Evolutionary conservation across 1,140 invertebrate species (phyloP).

Genomic region (Andricus grossulariae): DNA sequence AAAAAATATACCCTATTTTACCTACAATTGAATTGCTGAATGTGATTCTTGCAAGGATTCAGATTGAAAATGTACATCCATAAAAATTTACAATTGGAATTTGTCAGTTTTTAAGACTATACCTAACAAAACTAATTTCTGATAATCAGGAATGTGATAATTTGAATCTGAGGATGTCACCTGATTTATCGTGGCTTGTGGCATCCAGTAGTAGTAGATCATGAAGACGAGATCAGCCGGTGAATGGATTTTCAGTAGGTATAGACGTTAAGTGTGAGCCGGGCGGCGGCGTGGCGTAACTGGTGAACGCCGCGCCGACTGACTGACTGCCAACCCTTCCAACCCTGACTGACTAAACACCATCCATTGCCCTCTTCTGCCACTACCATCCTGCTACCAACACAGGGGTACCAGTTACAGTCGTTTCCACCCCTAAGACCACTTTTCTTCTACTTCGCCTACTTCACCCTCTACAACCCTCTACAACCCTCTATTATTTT

Average conservation of each 20-base stretch:
- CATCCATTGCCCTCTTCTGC: slow-evolving; percentile 59
- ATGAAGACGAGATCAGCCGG: background rate
- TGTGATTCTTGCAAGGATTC: too few species aligned
- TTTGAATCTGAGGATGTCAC: background rate
- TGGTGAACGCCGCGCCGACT: slow-evolving; percentile 69
- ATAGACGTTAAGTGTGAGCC: slow-evolving; percentile 41
- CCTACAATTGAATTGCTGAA: too few species aligned
- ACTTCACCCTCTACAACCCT: background rate
- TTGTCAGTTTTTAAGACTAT: too few species aligned
- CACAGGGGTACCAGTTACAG: slow-evolving; percentile 25
- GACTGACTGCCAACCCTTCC: slow-evolving; percentile 45
- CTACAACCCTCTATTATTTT: background rate
- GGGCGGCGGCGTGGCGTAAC: slow-evolving; percentile 49
- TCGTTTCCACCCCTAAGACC: slow-evolving; percentile 21
- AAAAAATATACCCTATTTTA: too few species aligned
- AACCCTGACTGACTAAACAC: slow-evolving; percentile 43
- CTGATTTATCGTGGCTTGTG: background rate
- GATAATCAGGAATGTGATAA: too few species aligned
- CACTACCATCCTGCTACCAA: slow-evolving; percentile 41
- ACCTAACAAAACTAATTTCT: too few species aligned
- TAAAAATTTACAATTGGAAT: too few species aligned
- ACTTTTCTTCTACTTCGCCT: slow-evolving; percentile 5
- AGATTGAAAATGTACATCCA: too few species aligned
- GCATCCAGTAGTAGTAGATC: background rate
- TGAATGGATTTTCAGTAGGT: slow-evolving; percentile 12